Percentiles rank a stretch among this genome's conserved stretches.
Evolutionary conservation across 1,140 invertebrate species (phyloP).

Genomic region (Sitophilus oryzae): DNA sequence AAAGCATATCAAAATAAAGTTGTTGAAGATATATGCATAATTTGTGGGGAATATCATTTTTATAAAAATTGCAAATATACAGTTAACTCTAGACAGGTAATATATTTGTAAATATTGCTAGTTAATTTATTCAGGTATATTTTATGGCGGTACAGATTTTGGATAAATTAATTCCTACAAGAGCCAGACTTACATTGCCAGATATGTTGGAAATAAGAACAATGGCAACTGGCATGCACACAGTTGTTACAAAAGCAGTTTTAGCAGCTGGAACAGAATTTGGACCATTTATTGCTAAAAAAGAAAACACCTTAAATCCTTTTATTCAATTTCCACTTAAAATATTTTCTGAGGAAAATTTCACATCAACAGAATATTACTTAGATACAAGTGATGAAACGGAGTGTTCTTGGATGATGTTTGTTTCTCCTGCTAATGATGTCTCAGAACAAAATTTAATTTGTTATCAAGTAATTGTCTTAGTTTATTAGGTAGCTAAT

Average conservation of each 20-base stretch:
- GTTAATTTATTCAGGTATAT: too few relatives aligned
- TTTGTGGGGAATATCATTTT: slow-evolving; percentile 16
- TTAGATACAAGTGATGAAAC: slow-evolving; percentile 52
- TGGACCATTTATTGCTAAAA: slow-evolving; percentile 39
- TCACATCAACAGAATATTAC: slow-evolving; percentile 41
- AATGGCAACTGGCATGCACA: slow-evolving; percentile 32
- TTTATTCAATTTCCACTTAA: slow-evolving; percentile 38
- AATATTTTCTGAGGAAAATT: slow-evolving; percentile 33
- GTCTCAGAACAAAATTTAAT: slow-evolving; percentile 55
- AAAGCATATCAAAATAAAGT: too few relatives aligned
- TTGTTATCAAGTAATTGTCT: slow-evolving; percentile 54
- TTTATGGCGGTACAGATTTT: slow-evolving; percentile 32
- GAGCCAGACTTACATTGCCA: slow-evolving; percentile 37
- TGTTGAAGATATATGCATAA: too few relatives aligned
- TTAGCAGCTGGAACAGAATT: slow-evolving; percentile 37
- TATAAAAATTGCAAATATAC: slow-evolving; percentile 17
- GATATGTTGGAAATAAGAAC: slow-evolving; percentile 30
- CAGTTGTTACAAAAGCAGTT: slow-evolving; percentile 23
- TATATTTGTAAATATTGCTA: not conserved
- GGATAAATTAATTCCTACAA: slow-evolving; percentile 34
- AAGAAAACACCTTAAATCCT: slow-evolving; percentile 34
- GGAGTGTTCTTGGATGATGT: slow-evolving; percentile 61
- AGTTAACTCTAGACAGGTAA: slow-evolving; percentile 12
- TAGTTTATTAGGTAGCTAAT: slow-evolving; percentile 10
- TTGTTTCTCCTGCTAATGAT: slow-evolving; percentile 48